Evolutionary conservation across 1,140 invertebrate species (phyloP).

Genomic region (Drosophila biarmipes): DNA sequence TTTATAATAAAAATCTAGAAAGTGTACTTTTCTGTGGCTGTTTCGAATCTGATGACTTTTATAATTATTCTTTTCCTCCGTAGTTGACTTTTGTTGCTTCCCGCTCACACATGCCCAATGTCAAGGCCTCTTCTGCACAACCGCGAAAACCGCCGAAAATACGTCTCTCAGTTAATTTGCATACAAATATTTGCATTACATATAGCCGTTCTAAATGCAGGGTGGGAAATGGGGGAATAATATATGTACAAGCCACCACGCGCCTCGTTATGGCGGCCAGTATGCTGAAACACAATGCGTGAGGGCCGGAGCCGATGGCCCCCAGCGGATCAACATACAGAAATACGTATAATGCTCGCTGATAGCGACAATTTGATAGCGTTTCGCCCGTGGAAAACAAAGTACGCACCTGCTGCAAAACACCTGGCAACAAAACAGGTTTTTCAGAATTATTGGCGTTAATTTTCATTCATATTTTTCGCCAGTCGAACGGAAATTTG

Average conservation of each 20-base stretch:
- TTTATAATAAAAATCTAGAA: not conserved
- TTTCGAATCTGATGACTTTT: slow-evolving; percentile 1
- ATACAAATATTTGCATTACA: slow-evolving; percentile 43
- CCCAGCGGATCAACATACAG: slow-evolving; percentile 24
- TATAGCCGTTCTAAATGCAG: slow-evolving; percentile 13
- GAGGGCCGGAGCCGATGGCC: slow-evolving; percentile 27
- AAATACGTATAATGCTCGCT: slow-evolving; percentile 25
- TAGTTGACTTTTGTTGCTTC: slow-evolving; percentile 20
- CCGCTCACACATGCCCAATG: slow-evolving; percentile 57
- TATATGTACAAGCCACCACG: slow-evolving; percentile 19
- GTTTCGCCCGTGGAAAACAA: slow-evolving; percentile 18
- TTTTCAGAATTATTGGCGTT: not conserved
- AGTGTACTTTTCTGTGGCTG: not conserved
- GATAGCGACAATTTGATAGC: slow-evolving; percentile 39
- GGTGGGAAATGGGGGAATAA: slow-evolving; percentile 8
- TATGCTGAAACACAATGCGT: slow-evolving; percentile 1
- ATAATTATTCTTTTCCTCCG: slow-evolving; percentile 27
- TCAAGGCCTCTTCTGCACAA: slow-evolving; percentile 47
- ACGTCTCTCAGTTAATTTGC: slow-evolving; percentile 27
- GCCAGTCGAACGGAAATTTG: not conserved
- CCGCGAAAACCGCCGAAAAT: slow-evolving; percentile 35
- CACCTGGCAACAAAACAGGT: slow-evolving; percentile 21
- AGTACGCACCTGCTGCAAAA: slow-evolving; percentile 26
- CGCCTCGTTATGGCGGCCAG: slow-evolving; percentile 16
- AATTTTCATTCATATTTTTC: slow-evolving; percentile 1